Percentiles rank a stretch among this genome's conserved stretches.
These are phyloP conservation scores for Cynopterus sphinx DNA, from an alignment of 2,797 vertebrate genomes.

Conservation along the genomic window DNA sequence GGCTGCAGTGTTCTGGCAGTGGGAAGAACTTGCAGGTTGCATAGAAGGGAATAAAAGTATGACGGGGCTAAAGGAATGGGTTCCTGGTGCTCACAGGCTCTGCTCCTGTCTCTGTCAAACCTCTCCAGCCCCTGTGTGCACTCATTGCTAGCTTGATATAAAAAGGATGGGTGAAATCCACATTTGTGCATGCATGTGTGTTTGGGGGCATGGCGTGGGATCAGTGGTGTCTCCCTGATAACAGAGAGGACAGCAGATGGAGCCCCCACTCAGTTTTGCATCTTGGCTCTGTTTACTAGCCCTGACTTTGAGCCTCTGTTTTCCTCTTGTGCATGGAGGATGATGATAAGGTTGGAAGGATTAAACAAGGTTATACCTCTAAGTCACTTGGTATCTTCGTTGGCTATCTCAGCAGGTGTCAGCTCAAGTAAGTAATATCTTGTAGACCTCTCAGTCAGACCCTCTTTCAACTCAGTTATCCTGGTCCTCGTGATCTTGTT, in stretches of 20 bases:
- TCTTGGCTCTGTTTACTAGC: not conserved
- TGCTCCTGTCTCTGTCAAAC: rapidly evolving
- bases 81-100: not conserved
- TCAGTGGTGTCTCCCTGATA: not conserved
- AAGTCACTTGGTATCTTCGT: no score
- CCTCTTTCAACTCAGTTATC: not conserved
- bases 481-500: no score
- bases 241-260: not conserved
- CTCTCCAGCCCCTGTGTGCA: not conserved
- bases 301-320: not conserved
- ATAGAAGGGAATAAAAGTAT: not conserved
- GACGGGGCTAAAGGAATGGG: not conserved
- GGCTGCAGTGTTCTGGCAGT: not conserved
- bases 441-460: rapidly evolving
- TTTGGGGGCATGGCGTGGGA: rapidly evolving
- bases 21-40: not conserved
- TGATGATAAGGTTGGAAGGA: rapidly evolving
- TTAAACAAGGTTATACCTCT: no score
- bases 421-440: not conserved
- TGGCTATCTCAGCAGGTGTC: not conserved
- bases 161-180: not conserved
- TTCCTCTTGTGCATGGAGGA: not conserved
- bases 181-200: rapidly evolving
- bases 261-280: not conserved
- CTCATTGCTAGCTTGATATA: not conserved